Percentiles rank a stretch among this genome's conserved stretches.
These are phyloP conservation scores for Platysternon megacephalum DNA, from an alignment of 2,113 vertebrate genomes.

Conservation along the genomic window DNA sequence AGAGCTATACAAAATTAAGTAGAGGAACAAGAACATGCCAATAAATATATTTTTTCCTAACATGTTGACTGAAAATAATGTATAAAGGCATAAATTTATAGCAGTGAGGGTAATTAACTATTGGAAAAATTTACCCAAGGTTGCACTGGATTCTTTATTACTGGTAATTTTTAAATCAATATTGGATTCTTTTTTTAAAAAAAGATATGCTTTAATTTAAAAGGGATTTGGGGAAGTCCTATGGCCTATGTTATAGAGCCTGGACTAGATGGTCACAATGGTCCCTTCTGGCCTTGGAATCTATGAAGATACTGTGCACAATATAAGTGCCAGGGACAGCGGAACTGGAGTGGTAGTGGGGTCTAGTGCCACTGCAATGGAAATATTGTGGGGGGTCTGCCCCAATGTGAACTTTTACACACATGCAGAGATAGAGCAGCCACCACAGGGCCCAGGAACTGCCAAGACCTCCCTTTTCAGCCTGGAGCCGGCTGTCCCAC, in stretches of 20 bases:
- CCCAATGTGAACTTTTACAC: not conserved
- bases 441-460: not conserved
- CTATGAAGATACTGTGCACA: not conserved
- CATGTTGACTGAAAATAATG: not conserved
- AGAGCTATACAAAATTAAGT: not conserved
- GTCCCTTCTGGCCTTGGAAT: not conserved
- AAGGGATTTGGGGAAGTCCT: not conserved
- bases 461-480: not conserved
- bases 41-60: not conserved
- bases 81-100: not conserved
- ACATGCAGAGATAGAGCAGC: not conserved
- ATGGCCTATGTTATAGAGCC: not conserved
- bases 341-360: not conserved
- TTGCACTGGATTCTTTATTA: not conserved
- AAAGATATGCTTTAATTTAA: not conserved
- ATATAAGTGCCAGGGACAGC: not conserved
- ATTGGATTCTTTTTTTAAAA: not conserved
- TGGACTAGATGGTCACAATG: not conserved
- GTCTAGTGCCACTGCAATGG: not conserved
- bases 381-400: not conserved
- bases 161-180: not conserved
- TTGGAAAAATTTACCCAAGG: not conserved
- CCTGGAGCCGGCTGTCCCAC: not conserved
- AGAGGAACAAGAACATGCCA: not conserved
- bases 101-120: not conserved